Evolutionary conservation across 2,797 vertebrate genomes (phyloP), one percentile per base, ranked within the genome.

Genomic region (Ctenosaura bakeri): DNA sequence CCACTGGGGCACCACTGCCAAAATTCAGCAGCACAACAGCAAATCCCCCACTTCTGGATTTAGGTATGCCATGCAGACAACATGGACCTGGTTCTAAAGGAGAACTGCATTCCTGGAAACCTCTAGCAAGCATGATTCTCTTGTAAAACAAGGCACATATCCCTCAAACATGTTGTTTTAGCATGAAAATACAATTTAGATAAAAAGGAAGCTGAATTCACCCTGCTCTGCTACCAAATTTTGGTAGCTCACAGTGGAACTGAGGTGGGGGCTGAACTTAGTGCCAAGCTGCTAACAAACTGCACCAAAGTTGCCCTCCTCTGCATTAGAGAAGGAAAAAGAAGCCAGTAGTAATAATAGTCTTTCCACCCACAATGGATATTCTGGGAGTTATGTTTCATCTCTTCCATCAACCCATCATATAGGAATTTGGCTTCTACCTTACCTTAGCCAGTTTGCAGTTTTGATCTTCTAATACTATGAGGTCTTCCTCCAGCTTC

Each of bases 391-490:
- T 0, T 12, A 20, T 22, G 16, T 16, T 86, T 54, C 35, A 8
- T 50, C 9, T 1, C 10, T n/a, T 73, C 76, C 26, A 14, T 14
- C 7, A 32, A n/a, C 2, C 12, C 50, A 50, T 8, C 2, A 1
- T 2, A 35, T 14, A 42, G 0, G 3, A 54, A 26, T 0, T 4
- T 52, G n/a, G 64, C 64, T 74, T 32, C 38, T n/a, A 29, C 20
- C 88, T 90, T 91, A 99, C 99, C 98, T 99, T 99, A 80, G 88
- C 93, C 26, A 99, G 92, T 93, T 99, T 99, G 97, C 96, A 97
- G 97, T 99, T 99, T 89, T 99, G 99, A 95, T 99, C 99, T 32
- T 99, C 99, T 86, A 99, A 94, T 93, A 99, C 96, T 95, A 99
- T 98, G 86, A 99, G 97, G 46, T 99, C 98, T 26, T 99, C 99